Conservation (phyloP, 2,888 invertebrate species). For the Chaetogeoica ovagalla region DNA sequence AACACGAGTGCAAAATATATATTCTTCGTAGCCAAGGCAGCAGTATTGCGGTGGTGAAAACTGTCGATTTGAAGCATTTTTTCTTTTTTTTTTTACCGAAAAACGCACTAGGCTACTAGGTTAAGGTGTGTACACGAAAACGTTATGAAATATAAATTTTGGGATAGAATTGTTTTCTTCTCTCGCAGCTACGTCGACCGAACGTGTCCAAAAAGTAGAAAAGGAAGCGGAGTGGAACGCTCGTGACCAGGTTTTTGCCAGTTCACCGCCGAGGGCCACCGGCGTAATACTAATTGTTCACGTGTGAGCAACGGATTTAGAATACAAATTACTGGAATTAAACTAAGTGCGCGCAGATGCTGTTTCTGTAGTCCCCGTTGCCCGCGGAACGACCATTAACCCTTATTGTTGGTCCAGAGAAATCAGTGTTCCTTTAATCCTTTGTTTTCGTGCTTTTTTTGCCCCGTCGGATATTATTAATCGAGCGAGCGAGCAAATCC, state of each 20-base stretch:
- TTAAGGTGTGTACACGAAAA: no score
- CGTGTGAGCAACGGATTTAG: constrained; percentile 51
- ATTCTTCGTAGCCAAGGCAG: background rate
- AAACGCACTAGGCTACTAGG: no score
- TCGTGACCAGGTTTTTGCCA: constrained; percentile 47
- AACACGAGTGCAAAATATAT: no score
- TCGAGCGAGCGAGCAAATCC: constrained; percentile 22
- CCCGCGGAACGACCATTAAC: constrained; percentile 33
- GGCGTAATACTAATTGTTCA: constrained; percentile 40
- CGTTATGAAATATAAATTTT: background rate
- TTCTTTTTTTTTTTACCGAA: no score
- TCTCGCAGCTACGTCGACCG: background rate
- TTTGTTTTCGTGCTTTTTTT: background rate
- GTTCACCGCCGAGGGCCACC: background rate
- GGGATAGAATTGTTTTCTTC: constrained; percentile 26
- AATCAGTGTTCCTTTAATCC: constrained; percentile 23
- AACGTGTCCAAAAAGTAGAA: constrained; percentile 15
- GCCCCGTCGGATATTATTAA: background rate
- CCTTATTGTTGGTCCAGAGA: constrained; percentile 41
- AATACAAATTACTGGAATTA: constrained; percentile 51
- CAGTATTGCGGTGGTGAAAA: no score
- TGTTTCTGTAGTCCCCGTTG: constrained; percentile 32
- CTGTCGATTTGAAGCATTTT: no score
- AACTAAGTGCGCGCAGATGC: constrained; percentile 52
- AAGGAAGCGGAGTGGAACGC: background rate